Percentiles rank a stretch among this genome's conserved stretches.
Evolutionary conservation across 2,797 vertebrate genomes (phyloP).

Genomic region (Aulostomus chinensis): DNA sequence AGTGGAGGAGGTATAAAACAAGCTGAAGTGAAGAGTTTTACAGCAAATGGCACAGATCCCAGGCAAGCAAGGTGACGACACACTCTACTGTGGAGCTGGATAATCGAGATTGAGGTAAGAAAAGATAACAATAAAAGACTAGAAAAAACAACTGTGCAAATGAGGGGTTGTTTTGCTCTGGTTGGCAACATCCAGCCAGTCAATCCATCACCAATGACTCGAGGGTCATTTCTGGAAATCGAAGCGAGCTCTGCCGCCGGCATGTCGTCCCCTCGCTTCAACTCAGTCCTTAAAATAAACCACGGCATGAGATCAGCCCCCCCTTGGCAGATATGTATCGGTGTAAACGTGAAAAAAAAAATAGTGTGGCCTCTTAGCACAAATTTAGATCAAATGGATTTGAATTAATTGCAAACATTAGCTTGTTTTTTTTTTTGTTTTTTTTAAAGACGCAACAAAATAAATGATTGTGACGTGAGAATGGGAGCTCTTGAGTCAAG

Average conservation of each 20-base stretch:
- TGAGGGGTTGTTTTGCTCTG: slow-evolving; percentile 11
- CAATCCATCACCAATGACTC: background rate
- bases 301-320: no score
- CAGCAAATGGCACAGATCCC: slow-evolving; percentile 43
- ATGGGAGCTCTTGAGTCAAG: no score
- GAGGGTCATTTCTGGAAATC: slow-evolving; percentile 4
- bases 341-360: no score
- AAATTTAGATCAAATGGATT: no score
- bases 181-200: slow-evolving; percentile 15
- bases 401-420: no score
- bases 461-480: no score
- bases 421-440: no score
- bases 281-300: slow-evolving; percentile 9
- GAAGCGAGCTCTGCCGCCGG: background rate
- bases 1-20: slow-evolving; percentile 24
- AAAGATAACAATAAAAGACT: no score
- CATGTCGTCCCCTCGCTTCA: no score
- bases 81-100: background rate
- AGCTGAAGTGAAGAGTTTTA: slow-evolving; percentile 6
- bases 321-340: no score
- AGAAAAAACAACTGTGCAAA: background rate
- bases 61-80: background rate
- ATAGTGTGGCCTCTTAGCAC: no score
- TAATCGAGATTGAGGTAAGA: slow-evolving; percentile 5
- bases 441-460: no score